Conservation (phyloP, 2,888 invertebrate genomes). For the Onchidella celtica region DNA sequence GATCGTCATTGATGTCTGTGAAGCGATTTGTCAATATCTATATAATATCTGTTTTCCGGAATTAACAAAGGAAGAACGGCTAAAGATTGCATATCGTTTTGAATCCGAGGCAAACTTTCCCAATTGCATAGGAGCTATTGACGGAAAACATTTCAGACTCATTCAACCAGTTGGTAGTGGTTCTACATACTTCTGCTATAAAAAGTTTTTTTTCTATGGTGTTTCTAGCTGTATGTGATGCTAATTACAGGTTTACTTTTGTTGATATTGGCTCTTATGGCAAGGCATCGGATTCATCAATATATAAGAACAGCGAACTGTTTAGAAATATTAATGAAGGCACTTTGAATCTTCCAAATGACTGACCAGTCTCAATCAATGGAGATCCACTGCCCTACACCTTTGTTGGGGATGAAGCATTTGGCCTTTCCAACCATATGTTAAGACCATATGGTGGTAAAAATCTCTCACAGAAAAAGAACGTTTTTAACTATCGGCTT, state of each 20-base stretch:
- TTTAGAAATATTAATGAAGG: no score
- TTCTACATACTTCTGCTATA: not conserved
- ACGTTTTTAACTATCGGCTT: not conserved
- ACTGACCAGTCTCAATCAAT: no score
- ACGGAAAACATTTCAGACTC: slow-evolving; percentile 2
- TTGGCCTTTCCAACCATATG: not conserved
- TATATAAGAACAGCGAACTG: no score
- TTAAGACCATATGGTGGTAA: not conserved
- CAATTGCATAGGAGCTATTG: not conserved
- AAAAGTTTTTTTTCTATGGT: slow-evolving; percentile 15
- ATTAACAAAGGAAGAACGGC: no score
- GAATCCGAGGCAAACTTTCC: no score
- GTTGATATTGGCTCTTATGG: slow-evolving; percentile 12
- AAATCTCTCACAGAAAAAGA: not conserved
- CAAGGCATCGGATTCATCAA: not conserved
- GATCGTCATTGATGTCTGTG: no score
- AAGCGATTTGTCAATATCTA: no score
- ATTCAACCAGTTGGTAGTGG: slow-evolving; percentile 13
- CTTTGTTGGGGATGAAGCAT: not conserved
- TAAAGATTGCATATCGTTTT: no score
- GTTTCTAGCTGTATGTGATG: not conserved
- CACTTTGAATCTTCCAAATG: no score
- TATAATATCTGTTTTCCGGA: no score
- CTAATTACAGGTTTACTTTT: not conserved
- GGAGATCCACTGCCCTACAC: not conserved